Evolutionary conservation across 2,888 invertebrate species (phyloP).

Genomic region (Ametastegia equiseti): DNA sequence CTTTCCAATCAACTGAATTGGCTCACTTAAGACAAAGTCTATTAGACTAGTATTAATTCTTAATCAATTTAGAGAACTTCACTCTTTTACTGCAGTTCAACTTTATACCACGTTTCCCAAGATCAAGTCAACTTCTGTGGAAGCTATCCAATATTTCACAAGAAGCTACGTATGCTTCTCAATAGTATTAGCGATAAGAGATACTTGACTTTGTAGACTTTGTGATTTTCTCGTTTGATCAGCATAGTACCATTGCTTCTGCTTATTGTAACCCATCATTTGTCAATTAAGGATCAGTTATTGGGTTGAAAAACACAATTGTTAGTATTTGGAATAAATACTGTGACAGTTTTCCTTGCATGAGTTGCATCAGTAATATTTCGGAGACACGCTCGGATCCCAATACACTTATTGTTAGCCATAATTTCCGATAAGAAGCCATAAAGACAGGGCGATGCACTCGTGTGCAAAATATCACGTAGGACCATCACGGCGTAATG

Average conservation of each 20-base stretch:
- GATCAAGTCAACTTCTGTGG: neutral
- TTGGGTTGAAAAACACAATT: no score
- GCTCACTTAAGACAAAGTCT: neutral
- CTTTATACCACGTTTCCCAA: neutral
- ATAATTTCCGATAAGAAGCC: slow-evolving; percentile 71
- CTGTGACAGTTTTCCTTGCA: no score
- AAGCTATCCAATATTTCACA: neutral
- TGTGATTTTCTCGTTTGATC: no score
- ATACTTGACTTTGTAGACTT: no score
- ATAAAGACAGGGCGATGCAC: slow-evolving; percentile 59
- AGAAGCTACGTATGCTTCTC: neutral
- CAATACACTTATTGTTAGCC: slow-evolving; percentile 63
- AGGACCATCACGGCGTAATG: slow-evolving; percentile 70
- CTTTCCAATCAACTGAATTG: slow-evolving; percentile 22
- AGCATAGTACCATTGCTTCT: no score
- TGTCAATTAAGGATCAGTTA: no score
- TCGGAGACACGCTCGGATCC: slow-evolving; percentile 48
- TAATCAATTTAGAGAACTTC: neutral
- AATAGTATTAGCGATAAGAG: no score
- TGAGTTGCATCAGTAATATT: neutral
- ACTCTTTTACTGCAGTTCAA: neutral
- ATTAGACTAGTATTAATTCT: neutral
- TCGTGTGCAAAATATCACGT: slow-evolving; percentile 66
- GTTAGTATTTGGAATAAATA: no score
- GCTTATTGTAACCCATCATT: no score